Evolutionary conservation across 2,888 invertebrate genomes (phyloP).

Genomic region (Eupithecia pulchellata): DNA sequence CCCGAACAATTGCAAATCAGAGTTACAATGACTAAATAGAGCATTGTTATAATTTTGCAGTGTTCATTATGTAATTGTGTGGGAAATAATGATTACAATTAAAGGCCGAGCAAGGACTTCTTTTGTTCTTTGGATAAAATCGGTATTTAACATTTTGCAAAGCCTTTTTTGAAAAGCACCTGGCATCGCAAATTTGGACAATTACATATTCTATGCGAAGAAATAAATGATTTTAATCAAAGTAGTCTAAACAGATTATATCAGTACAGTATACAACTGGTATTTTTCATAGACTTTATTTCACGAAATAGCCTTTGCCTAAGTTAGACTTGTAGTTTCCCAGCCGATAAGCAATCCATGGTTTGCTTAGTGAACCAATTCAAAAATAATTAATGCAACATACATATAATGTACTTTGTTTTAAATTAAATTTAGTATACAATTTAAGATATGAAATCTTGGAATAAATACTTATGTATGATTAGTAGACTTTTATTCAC

Average conservation of each 20-base stretch:
- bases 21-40: background rate
- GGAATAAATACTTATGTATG: too few relatives aligned
- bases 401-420: background rate
- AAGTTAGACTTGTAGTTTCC: background rate
- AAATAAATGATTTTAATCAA: background rate
- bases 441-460: too few relatives aligned
- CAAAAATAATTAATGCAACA: background rate
- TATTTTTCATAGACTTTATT: background rate
- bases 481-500: background rate
- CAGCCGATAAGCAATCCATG: background rate
- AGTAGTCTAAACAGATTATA: background rate
- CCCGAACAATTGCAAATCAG: background rate
- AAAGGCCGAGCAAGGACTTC: background rate
- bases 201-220: background rate
- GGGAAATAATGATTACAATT: slow-evolving; percentile 1
- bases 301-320: background rate
- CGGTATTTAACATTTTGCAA: background rate
- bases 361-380: background rate
- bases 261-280: background rate
- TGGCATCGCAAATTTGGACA: background rate
- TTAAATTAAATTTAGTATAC: background rate
- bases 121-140: background rate
- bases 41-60: slow-evolving; percentile 3
- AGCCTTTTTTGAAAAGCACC: background rate
- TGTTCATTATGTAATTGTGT: slow-evolving; percentile 1